Conservation (phyloP, 2,113 vertebrate genomes). For the Crotalus tigris region DNA sequence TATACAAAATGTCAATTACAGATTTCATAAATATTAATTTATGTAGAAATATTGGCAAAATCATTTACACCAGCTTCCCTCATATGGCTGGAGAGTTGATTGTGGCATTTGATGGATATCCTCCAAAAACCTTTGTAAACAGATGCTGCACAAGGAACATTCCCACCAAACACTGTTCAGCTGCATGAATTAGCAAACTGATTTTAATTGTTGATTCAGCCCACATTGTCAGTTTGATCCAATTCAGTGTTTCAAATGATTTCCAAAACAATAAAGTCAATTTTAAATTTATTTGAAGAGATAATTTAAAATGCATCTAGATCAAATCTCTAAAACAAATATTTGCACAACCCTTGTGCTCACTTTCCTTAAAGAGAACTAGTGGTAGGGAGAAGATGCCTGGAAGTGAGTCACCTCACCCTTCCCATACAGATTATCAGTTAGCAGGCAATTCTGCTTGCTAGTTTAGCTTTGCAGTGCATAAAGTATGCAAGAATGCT, state of each 20-base stretch:
- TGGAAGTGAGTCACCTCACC: not conserved
- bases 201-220: not conserved
- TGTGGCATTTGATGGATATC: not conserved
- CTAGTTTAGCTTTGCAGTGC: not conserved
- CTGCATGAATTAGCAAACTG: not conserved
- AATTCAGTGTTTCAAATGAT: not conserved
- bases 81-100: not conserved
- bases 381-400: not conserved
- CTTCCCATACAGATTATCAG: not conserved
- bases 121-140: not conserved
- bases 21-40: not conserved
- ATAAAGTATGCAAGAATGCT: not conserved
- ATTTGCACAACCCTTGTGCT: not conserved
- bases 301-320: not conserved
- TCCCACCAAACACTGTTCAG: not conserved
- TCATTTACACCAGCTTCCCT: not conserved
- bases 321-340: not conserved
- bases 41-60: not conserved
- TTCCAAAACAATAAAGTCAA: not conserved
- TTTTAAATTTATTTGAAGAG: not conserved
- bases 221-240: not conserved
- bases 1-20: conserved; percentile 18
- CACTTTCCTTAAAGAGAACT: not conserved
- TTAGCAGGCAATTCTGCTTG: not conserved
- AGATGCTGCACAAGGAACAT: not conserved